Evolutionary conservation across 2,888 invertebrate genomes (phyloP).

Genomic region (Philereme transversata): DNA sequence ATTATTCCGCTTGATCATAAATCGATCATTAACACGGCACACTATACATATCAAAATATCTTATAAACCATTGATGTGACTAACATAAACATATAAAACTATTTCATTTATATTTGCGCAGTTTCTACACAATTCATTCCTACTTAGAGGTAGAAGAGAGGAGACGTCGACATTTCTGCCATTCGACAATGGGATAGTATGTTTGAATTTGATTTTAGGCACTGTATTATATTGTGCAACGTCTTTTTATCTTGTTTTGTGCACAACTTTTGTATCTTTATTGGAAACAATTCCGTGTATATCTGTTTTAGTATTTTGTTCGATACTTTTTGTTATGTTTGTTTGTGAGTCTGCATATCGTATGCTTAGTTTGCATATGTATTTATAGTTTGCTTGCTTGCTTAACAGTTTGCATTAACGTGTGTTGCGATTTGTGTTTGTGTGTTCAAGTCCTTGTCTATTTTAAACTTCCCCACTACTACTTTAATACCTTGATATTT

Average conservation of each 20-base stretch:
- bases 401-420: constrained; percentile 59
- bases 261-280: constrained; percentile 27
- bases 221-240: constrained; percentile 64
- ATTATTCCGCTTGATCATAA: constrained; percentile 33
- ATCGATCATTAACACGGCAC: constrained; percentile 33
- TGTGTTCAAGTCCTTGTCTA: constrained; percentile 62
- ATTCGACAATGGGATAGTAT: constrained; percentile 71
- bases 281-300: constrained; percentile 11
- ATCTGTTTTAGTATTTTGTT: constrained; percentile 1
- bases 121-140: constrained; percentile 81
- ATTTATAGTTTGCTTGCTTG: constrained; percentile 42
- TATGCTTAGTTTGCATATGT: constrained; percentile 26
- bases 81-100: constrained; percentile 50
- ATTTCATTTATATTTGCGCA: constrained; percentile 71
- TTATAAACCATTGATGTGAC: constrained; percentile 38
- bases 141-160: constrained; percentile 78
- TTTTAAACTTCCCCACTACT: constrained; percentile 31
- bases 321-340: constrained; percentile 2
- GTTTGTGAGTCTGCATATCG: constrained; percentile 17
- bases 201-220: constrained; percentile 65
- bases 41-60: constrained; percentile 28
- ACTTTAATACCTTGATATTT: constrained; percentile 27
- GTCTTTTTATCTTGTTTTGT: constrained; percentile 34
- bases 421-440: constrained; percentile 82
- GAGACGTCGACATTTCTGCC: constrained; percentile 68